A percentile compares a stretch with the other conserved stretches of the same genome.
Conservation (phyloP, 2,113 vertebrate genomes). For the Chamaetylas fuelleborni region DNA sequence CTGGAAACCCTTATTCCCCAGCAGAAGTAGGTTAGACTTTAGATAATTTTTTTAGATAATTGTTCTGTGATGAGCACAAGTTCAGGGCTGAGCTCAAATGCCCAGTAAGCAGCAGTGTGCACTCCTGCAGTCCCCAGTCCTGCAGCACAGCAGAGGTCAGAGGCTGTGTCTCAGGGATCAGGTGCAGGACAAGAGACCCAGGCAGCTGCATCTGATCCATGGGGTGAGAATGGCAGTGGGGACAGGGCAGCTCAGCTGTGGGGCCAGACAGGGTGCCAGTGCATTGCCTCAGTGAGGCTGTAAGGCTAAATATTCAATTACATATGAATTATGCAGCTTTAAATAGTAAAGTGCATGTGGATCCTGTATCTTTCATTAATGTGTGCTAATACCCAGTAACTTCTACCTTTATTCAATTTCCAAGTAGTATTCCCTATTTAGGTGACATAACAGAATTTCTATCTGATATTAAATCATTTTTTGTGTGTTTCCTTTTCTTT, state of each 20-base stretch:
- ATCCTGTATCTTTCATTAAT: background rate
- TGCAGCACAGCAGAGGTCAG: background rate
- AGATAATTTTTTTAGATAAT: too few species aligned
- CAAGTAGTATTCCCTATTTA: background rate
- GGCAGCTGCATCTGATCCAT: accelerated
- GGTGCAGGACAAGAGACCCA: background rate
- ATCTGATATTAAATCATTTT: background rate
- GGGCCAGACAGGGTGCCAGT: background rate
- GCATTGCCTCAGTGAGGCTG: background rate
- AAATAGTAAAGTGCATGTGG: background rate
- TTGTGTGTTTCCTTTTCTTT: background rate
- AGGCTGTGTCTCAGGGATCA: background rate
- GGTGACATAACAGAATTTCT: background rate
- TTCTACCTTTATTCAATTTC: background rate
- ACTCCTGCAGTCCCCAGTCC: too few species aligned
- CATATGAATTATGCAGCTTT: background rate
- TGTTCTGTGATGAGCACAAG: background rate
- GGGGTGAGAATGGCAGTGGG: accelerated
- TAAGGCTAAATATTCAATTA: background rate
- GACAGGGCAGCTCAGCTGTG: background rate
- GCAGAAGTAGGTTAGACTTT: background rate
- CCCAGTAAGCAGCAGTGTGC: background rate
- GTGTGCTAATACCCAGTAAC: background rate
- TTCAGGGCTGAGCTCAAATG: background rate
- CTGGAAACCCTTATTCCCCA: background rate